Evolutionary conservation across 2,888 invertebrate genomes (phyloP).

Genomic region (Entomobrya proxima): DNA sequence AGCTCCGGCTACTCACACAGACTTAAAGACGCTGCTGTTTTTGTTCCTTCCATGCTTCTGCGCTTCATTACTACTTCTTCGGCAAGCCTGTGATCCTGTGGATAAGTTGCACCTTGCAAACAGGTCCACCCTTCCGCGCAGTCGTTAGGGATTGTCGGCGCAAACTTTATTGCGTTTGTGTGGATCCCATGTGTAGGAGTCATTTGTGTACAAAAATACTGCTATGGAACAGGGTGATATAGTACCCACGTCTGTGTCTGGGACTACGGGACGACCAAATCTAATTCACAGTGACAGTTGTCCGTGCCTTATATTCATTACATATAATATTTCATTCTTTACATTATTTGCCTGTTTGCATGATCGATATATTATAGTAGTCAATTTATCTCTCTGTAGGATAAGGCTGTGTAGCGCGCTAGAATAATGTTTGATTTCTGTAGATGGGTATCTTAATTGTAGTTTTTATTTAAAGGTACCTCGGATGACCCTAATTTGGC

Average conservation of each 20-base stretch:
- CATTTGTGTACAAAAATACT: slow-evolving; percentile 12
- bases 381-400: not conserved
- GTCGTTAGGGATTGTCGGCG: not conserved
- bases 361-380: not conserved
- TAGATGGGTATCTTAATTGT: not conserved
- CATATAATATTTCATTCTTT: not conserved
- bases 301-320: slow-evolving; percentile 33
- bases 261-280: slow-evolving; percentile 63
- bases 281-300: slow-evolving; percentile 69
- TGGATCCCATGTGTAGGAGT: slow-evolving; percentile 51
- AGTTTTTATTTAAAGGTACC: slow-evolving; percentile 54
- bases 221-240: slow-evolving; percentile 67
- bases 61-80: not conserved
- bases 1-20: slow-evolving; percentile 7
- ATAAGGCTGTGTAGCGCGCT: not conserved
- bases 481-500: slow-evolving; percentile 72
- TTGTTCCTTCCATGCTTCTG: not conserved
- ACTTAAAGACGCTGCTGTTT: not conserved
- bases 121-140: not conserved
- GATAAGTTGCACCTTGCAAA: not conserved
- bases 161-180: not conserved
- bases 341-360: not conserved
- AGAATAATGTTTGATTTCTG: not conserved
- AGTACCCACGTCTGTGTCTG: slow-evolving; percentile 54
- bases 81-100: not conserved